phyloP scores from a whole-genome alignment of 2,113 vertebrate species.

The Vulpes lagopus region DNA sequence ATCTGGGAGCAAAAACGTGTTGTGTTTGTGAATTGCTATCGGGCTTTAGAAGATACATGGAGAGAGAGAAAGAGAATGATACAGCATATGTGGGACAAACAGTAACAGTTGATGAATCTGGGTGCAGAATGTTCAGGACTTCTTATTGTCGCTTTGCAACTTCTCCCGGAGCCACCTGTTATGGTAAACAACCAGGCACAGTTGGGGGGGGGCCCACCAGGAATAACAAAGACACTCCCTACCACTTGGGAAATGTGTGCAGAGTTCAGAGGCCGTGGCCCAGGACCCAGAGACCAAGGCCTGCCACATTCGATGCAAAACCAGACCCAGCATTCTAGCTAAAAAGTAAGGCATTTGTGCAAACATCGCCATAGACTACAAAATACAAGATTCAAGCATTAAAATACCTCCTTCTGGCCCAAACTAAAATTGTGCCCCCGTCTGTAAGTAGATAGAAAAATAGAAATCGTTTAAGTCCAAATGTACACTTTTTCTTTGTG shows the following conservation, averaged over 20 bases:
- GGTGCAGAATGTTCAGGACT: neutral
- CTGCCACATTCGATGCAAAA: neutral
- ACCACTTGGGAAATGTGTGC: neutral
- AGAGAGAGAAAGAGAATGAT: neutral
- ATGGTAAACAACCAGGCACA: neutral
- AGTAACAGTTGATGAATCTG: neutral
- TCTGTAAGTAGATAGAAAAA: constrained; percentile 26
- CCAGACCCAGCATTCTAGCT: neutral
- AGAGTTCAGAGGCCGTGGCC: neutral
- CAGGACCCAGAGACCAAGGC: neutral
- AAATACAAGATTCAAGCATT: constrained; percentile 46
- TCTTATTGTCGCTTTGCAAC: neutral
- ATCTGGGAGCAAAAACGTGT: neutral
- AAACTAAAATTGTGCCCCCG: constrained; percentile 34
- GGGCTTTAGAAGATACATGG: neutral
- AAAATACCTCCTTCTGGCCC: constrained; percentile 32
- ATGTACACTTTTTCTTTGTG: constrained; percentile 54
- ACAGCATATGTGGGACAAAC: neutral
- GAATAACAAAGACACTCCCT: neutral
- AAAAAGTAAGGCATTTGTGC: neutral
- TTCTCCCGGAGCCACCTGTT: constrained; percentile 20
- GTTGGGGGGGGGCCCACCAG: neutral
- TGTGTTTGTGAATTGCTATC: neutral
- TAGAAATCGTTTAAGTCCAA: constrained; percentile 58
- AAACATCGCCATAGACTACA: neutral